phyloP scores from a whole-genome alignment of 2,113 vertebrate species.

The Platichthys flesus region DNA sequence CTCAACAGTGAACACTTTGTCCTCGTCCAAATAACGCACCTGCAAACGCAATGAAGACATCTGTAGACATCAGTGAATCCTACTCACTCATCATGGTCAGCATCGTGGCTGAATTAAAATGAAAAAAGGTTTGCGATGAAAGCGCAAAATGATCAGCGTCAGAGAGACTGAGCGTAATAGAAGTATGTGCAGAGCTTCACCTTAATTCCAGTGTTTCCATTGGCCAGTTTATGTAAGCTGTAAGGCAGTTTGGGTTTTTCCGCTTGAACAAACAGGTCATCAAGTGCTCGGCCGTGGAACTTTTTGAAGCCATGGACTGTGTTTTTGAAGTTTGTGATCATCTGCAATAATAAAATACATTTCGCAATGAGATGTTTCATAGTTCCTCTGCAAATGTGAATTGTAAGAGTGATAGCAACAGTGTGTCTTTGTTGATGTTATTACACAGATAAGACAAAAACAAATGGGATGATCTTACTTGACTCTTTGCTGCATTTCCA shows the following conservation, averaged over 20 bases:
- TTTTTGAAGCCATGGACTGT: constrained; percentile 95
- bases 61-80: no score
- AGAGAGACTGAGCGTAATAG: neutral
- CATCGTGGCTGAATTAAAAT: neutral
- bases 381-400: no score
- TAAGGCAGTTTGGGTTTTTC: constrained; percentile 92
- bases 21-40: constrained; percentile 94
- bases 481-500: constrained; percentile 96
- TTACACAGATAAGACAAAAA: constrained; percentile 14
- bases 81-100: no score
- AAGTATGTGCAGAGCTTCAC: constrained; percentile 66
- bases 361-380: no score
- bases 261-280: constrained; percentile 90
- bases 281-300: constrained; percentile 91
- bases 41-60: constrained; percentile 57
- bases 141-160: no score
- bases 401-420: no score
- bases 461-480: constrained; percentile 82
- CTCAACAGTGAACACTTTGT: constrained; percentile 93
- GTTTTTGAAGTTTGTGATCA: constrained; percentile 95
- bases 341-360: constrained; percentile 73
- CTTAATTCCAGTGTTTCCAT: constrained; percentile 91
- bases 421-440: neutral
- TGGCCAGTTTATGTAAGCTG: constrained; percentile 90
- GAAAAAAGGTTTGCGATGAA: no score